Evolutionary conservation across 2,888 invertebrate genomes (phyloP), one percentile per base, ranked within the genome.

Genomic region (Scaptomyza polygonia): DNA sequence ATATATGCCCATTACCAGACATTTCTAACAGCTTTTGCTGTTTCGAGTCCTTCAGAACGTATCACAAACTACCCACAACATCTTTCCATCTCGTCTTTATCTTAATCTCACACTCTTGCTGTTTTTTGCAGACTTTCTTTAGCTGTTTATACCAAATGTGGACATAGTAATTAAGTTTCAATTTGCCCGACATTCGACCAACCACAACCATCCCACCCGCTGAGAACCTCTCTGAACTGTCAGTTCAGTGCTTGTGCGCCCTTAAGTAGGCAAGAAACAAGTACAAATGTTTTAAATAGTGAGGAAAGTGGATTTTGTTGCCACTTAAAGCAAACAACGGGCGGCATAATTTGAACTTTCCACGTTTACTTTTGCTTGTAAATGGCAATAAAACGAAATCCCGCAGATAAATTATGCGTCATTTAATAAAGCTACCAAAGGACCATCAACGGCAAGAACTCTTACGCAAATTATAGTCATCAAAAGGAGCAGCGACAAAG

Each of bases 381-480:
- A 21, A 45, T 12, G 43, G 52, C 72, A 64, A 64, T 73, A 71
- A 71, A 83, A 66, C 39, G 27, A 67, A 77, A 74, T 79, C 68
- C 63, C 66, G 21, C 75, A 48, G 59, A 71, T 77, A 77, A 83
- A 69, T 83, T 63, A 83, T 83, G 80, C 72, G 59, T 62, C 72
- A 71, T 83, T 81, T 83, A 77, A 83, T 80, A 83, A 80, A 71
- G 80, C 72, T 56, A 30, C 34, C 45, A 45, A 57, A 72, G 52
- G 66, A 51, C 52, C 61, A 59, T 57, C 30, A 39, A 52, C 32
- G 45, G 58, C 8, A 29, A 39, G 51, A 73, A 74, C 55, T 69
- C 71, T 77, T 71, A 73, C 73, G 70, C 67, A 77, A 77, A 77
- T 77, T 71, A 77, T 73, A 67, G 67, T 70, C 71, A 77, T 77